phyloP scores from a whole-genome alignment of 2,113 vertebrate genomes.

The Illadopsis cleaveri region DNA sequence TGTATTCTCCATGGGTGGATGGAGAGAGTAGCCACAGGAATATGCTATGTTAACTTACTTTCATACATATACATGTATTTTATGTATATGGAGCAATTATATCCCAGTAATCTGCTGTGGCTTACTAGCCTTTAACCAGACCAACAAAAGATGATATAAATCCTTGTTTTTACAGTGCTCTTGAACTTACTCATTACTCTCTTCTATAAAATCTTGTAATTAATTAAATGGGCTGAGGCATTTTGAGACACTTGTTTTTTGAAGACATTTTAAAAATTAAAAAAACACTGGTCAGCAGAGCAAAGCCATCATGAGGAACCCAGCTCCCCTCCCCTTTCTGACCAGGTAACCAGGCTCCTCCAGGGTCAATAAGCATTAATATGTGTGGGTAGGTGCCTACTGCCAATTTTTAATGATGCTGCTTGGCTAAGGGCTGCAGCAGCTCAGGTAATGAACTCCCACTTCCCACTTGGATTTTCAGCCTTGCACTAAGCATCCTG shows the following conservation, averaged over 20 bases:
- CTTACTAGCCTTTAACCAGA: slow-evolving; percentile 58
- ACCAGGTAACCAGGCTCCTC: not conserved
- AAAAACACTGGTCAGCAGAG: not conserved
- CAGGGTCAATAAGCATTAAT: not conserved
- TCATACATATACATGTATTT: not conserved
- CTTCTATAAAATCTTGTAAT: slow-evolving; percentile 51
- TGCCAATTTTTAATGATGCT: not conserved
- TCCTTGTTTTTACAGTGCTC: slow-evolving; percentile 54
- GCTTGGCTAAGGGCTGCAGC: not conserved
- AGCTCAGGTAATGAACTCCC: not conserved
- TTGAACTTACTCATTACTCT: slow-evolving; percentile 49
- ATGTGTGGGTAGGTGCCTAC: not conserved
- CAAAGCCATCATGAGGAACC: not conserved
- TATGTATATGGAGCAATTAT: slow-evolving; percentile 30
- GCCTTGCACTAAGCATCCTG: not conserved
- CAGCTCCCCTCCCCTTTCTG: not conserved
- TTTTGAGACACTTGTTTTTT: slow-evolving; percentile 24
- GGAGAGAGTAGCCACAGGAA: slow-evolving; percentile 41
- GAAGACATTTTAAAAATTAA: not conserved
- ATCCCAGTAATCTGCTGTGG: slow-evolving; percentile 51
- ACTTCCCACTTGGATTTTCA: not conserved
- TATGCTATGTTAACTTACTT: slow-evolving; percentile 19
- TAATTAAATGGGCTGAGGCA: slow-evolving; percentile 42
- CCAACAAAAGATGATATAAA: slow-evolving; percentile 56
- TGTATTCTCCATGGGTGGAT: slow-evolving; percentile 25